These are phyloP conservation scores for Pilophorus perplexus DNA, from an alignment of 2,888 invertebrate genomes.

Conservation along the genomic window DNA sequence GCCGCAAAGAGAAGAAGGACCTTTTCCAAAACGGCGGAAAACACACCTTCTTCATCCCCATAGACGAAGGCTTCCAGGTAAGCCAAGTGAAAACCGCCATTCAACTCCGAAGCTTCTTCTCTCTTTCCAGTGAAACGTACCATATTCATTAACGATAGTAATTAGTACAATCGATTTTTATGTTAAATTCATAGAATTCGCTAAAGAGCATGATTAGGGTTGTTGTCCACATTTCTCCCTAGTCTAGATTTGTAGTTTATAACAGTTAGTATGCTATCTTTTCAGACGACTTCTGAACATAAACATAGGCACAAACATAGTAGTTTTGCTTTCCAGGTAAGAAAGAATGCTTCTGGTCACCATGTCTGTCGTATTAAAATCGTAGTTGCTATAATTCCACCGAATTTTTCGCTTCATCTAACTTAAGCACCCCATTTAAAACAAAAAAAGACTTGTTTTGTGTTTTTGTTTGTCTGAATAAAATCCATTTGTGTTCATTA, in stretches of 20 bases:
- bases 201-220: conserved; percentile 26
- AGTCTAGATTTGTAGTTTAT: conserved; percentile 36
- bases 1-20: conserved; percentile 67
- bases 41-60: conserved; percentile 86
- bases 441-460: too few species aligned
- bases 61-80: conserved; percentile 87
- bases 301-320: conserved; percentile 38
- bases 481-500: too few species aligned
- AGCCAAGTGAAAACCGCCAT: conserved; percentile 45
- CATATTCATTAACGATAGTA: background rate
- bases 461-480: too few species aligned
- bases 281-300: conserved; percentile 39
- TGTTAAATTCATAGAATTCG: background rate
- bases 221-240: conserved; percentile 15
- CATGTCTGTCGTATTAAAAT: conserved; percentile 38
- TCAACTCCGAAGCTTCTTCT: background rate
- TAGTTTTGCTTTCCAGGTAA: conserved; percentile 42
- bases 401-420: conserved; percentile 14
- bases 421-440: too few species aligned
- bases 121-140: background rate
- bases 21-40: conserved; percentile 75
- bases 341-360: conserved; percentile 42
- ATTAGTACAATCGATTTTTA: background rate
- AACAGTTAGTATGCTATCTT: conserved; percentile 40
- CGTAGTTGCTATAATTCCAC: conserved; percentile 33